Conservation (phyloP, 2,888 invertebrate species). For the Cataglyphis altisquamis region DNA sequence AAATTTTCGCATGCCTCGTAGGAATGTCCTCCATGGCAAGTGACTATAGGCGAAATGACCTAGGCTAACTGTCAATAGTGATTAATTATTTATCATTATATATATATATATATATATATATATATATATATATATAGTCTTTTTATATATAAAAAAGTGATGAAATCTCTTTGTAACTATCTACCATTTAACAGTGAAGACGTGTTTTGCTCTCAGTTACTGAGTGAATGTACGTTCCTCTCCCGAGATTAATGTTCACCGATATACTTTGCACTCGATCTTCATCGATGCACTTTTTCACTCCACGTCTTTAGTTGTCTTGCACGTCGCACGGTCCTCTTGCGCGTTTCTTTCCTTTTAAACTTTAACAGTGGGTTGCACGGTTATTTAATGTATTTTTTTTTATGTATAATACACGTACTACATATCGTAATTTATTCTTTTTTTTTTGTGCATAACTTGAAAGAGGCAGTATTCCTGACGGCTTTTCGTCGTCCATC, state of each 20-base stretch:
- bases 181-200: constrained; percentile 79
- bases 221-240: constrained; percentile 56
- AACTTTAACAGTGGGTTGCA: constrained; percentile 50
- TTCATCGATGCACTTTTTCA: constrained; percentile 38
- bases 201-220: constrained; percentile 55
- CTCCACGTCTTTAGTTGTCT: constrained; percentile 29
- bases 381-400: constrained; percentile 49
- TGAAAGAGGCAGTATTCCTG: constrained; percentile 78
- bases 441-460: constrained; percentile 65
- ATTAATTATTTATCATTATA: constrained; percentile 69
- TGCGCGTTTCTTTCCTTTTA: constrained; percentile 34
- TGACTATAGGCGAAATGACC: constrained; percentile 62
- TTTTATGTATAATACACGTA: constrained; percentile 65
- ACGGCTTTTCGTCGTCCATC: constrained; percentile 65
- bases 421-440: constrained; percentile 60
- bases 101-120: constrained; percentile 57
- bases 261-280: constrained; percentile 14
- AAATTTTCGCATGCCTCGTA: constrained; percentile 44
- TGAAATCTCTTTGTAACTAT: constrained; percentile 79
- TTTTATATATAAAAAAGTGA: constrained; percentile 81
- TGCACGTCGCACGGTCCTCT: constrained; percentile 42
- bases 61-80: constrained; percentile 71
- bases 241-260: constrained; percentile 25
- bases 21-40: constrained; percentile 46
- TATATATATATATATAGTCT: constrained; percentile 63